Base-by-base conservation (phyloP, 2,888 invertebrate species). In the Euphydryas editha region DNA sequence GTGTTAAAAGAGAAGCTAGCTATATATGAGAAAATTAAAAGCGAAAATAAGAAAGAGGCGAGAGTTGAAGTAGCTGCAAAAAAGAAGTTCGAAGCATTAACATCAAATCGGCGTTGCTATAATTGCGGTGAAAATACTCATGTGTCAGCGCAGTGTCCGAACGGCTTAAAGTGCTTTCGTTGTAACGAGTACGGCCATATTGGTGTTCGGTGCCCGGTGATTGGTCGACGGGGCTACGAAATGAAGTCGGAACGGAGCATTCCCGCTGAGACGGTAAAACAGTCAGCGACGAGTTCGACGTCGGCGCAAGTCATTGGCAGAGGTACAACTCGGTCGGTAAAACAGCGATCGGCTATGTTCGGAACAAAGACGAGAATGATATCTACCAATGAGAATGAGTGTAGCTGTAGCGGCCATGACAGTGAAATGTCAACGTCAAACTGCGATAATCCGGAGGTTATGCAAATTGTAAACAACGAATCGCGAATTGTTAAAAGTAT, bases 1-100 rank as follows among this genome's bases (percentile, higher is more conserved):
- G 70, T 62, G 2, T 39, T 76, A 0, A 76, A 75, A 21, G 71
- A 73, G 42, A 76, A 72, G 2, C 47, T 46, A 17, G 15, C 30
- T 47, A 4, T 47, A 10, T 47, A 47, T 2, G 47, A 47, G 10
- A n/a, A 15, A 8, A 20, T 47, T 7, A 18, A 47, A 20, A 7
- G 2, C 1, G n/a, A 47, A 10, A 20, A 7, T 7, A 47, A 10
- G 15, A 47, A 47, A 47, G n/a, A 47, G 3, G n/a, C 42, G 11
- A 18, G 3, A 3, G 18, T 20, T 18, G 47, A 20, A 47, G 1
- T 8, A 20, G n/a, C 47, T 47, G 20, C 5, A 18, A 47, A 7
- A 20, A 8, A n/a, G 18, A n/a, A 47, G n/a, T 42, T 18, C 0
- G 18, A 18, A 10, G 47, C 47, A 47, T 47, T 20, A 47, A 11